Conservation (phyloP, 92 coral and sea anemone genomes). For the Bergia sp. region DNA sequence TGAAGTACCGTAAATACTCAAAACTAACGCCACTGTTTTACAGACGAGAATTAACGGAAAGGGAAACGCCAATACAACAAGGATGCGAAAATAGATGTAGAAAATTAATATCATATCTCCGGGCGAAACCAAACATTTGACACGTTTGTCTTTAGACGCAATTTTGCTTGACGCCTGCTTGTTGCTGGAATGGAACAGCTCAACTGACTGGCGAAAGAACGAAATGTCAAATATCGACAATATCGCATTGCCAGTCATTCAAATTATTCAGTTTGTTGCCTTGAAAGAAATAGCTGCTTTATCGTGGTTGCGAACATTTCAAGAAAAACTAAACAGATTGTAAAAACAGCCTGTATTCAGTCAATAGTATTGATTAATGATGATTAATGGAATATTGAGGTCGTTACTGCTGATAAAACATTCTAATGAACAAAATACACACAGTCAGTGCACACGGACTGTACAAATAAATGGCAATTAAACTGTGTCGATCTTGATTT, state of each 20-base stretch:
- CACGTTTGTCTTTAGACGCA: background rate
- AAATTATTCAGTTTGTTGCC: background rate
- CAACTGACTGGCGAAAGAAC: background rate
- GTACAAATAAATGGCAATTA: constrained; percentile 1
- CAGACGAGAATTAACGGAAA: constrained; percentile 20
- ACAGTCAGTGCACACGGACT: background rate
- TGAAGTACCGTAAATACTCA: background rate
- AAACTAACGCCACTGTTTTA: background rate
- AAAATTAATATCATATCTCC: constrained; percentile 25
- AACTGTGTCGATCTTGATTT: background rate
- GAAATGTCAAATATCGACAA: background rate
- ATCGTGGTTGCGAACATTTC: background rate
- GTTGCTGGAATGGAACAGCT: background rate
- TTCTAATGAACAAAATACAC: background rate
- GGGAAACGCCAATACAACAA: constrained; percentile 12
- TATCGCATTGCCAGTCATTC: background rate
- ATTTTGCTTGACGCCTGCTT: background rate
- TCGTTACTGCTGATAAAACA: background rate
- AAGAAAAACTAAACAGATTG: background rate
- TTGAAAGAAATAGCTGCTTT: background rate
- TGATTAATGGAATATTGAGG: background rate
- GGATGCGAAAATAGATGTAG: constrained; percentile 22
- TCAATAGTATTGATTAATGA: constrained; percentile 3
- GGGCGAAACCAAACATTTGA: background rate
- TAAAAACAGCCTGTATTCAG: background rate